Percentiles rank a stretch among this genome's conserved stretches.
These are phyloP conservation scores for Cantharis lateralis DNA, from an alignment of 2,888 invertebrate species.

Conservation along the genomic window DNA sequence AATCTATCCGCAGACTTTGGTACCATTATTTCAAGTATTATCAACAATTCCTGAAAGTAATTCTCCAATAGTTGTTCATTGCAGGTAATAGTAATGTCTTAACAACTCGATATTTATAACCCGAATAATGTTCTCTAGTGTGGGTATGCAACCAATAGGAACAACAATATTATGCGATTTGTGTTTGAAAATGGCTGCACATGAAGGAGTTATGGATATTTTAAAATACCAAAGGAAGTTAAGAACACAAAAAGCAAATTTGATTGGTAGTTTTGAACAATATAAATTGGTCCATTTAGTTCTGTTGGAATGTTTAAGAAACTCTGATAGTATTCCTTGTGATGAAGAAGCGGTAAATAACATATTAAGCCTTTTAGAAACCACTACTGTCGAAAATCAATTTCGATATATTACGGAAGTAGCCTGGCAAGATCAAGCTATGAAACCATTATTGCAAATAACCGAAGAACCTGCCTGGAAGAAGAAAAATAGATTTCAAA, in stretches of 20 bases:
- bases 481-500: conserved; percentile 51
- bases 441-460: conserved; percentile 39
- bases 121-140: conserved; percentile 52
- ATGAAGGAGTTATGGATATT: conserved; percentile 50
- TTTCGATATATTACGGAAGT: conserved; percentile 48
- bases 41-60: conserved; percentile 46
- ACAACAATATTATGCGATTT: conserved; percentile 65
- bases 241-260: conserved; percentile 50
- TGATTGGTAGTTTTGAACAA: conserved; percentile 56
- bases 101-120: no score
- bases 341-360: conserved; percentile 43
- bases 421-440: conserved; percentile 53
- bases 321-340: conserved; percentile 49
- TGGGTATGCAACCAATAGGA: conserved; percentile 66
- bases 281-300: conserved; percentile 57
- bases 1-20: conserved; percentile 28
- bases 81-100: conserved; percentile 36
- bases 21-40: conserved; percentile 43
- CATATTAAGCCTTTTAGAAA: conserved; percentile 42
- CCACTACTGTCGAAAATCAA: conserved; percentile 43
- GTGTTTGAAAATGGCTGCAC: conserved; percentile 57
- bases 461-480: conserved; percentile 35
- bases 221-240: conserved; percentile 45
- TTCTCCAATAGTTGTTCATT: conserved; percentile 60
- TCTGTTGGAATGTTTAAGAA: conserved; percentile 53